A percentile compares a stretch with the other conserved stretches of the same genome.
phyloP scores from a whole-genome alignment of 2,113 vertebrate species.

The Ibidorhyncha struthersii region DNA sequence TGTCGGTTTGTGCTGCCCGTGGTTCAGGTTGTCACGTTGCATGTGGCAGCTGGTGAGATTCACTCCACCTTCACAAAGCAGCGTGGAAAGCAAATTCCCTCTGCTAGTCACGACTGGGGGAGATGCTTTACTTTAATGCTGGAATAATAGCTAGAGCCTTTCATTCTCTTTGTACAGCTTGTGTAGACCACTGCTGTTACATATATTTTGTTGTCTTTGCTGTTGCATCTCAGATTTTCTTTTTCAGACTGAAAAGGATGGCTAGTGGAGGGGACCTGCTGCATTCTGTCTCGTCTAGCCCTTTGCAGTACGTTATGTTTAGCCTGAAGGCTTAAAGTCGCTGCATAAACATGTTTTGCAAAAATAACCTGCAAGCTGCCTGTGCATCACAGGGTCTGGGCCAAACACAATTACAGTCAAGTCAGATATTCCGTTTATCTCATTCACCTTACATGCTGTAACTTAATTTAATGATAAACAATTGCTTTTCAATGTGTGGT shows the following conservation, averaged over 20 bases:
- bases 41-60: background rate
- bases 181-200: background rate
- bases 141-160: background rate
- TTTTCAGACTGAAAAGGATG: background rate
- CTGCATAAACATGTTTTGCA: background rate
- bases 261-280: background rate
- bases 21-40: background rate
- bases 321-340: background rate
- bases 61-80: background rate
- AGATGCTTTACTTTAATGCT: background rate
- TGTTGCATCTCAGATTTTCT: background rate
- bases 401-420: accelerated
- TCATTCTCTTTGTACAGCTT: background rate
- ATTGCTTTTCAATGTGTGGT: background rate
- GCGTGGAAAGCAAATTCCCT: background rate
- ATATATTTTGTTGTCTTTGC: background rate
- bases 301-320: accelerated
- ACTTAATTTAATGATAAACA: background rate
- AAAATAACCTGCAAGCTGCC: background rate
- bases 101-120: background rate
- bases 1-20: accelerated
- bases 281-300: background rate
- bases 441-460: background rate
- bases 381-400: background rate
- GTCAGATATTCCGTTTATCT: background rate